Evolutionary conservation across 1,140 invertebrate genomes (phyloP).

Genomic region (Calosoma granatense): DNA sequence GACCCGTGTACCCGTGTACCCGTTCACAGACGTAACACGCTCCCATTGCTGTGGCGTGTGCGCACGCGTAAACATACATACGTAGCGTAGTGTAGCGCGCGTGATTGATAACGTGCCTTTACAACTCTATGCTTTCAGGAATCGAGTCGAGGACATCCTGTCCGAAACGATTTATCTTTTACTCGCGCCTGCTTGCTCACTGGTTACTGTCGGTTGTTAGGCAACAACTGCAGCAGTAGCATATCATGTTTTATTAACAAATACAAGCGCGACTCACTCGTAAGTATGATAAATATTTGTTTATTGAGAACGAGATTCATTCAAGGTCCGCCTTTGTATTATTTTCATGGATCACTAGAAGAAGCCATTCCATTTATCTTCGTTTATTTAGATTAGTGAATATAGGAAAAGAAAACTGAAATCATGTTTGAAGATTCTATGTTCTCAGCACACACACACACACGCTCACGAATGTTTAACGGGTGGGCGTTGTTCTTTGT

Average conservation of each 20-base stretch:
- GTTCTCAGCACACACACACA: no score
- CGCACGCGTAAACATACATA: no score
- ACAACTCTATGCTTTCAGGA: no score
- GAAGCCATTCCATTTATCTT: neutral
- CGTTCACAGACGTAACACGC: no score
- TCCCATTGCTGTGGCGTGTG: no score
- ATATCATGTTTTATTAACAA: neutral
- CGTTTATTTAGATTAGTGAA: neutral
- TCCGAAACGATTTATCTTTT: neutral
- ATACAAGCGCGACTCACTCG: neutral
- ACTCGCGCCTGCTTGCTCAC: neutral
- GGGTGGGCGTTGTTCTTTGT: no score
- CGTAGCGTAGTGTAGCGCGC: no score
- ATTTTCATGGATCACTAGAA: neutral
- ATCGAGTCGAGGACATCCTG: neutral
- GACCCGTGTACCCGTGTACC: no score
- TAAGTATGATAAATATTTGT: neutral
- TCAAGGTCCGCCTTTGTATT: neutral
- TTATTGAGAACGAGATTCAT: neutral
- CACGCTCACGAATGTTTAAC: no score
- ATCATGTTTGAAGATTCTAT: neutral
- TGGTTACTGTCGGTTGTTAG: neutral
- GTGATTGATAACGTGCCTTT: no score
- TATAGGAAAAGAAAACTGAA: neutral
- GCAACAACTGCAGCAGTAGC: no score